Evolutionary conservation across 1,140 invertebrate genomes (phyloP).

Genomic region (Parapsyche elsis): DNA sequence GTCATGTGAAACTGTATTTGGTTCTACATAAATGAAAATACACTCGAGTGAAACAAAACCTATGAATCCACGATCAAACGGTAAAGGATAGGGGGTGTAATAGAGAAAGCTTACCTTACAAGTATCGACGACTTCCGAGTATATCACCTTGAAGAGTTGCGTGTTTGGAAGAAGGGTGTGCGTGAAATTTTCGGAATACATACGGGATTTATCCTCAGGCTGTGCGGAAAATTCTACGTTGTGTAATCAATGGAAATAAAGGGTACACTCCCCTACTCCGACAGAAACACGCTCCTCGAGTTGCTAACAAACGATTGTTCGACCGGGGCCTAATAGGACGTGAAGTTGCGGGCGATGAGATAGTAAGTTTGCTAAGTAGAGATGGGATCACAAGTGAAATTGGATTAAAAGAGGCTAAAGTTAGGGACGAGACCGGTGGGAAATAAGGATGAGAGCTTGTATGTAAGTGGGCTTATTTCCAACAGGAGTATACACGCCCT

Average conservation of each 20-base stretch:
- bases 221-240: not conserved
- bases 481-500: constrained; percentile 4
- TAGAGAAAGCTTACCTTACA: too few relatives aligned
- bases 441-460: constrained; percentile 47
- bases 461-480: constrained; percentile 42
- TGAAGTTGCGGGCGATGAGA: constrained; percentile 44
- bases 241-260: constrained; percentile 27
- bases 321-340: constrained; percentile 42
- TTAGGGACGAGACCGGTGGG: constrained; percentile 47
- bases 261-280: not conserved
- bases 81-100: too few relatives aligned
- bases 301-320: constrained; percentile 49
- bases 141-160: too few relatives aligned
- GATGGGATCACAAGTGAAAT: constrained; percentile 48
- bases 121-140: too few relatives aligned
- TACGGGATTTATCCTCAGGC: not conserved
- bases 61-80: too few relatives aligned
- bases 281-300: constrained; percentile 43
- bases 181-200: not conserved
- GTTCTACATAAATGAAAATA: too few relatives aligned
- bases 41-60: too few relatives aligned
- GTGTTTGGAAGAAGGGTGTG: too few relatives aligned
- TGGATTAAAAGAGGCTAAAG: constrained; percentile 49
- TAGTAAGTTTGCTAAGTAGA: constrained; percentile 46
- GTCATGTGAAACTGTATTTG: too few relatives aligned